phyloP scores from a whole-genome alignment of 2,888 invertebrate genomes.

The Idaea dimidiata region DNA sequence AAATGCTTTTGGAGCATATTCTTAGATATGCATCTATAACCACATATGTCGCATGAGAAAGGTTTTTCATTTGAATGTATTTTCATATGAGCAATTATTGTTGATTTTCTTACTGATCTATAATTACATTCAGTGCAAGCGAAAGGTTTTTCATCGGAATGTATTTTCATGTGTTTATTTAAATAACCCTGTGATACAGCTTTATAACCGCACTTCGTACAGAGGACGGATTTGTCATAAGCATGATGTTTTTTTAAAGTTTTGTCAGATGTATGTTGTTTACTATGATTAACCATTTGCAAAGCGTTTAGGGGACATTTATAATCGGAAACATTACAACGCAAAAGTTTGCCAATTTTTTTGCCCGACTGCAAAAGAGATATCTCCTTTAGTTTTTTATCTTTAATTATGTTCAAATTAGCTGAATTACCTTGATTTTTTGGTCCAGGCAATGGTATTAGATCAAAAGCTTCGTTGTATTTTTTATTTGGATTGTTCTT shows the following conservation, averaged over 20 bases:
- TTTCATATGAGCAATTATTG: too few relatives aligned
- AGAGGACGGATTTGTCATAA: too few relatives aligned
- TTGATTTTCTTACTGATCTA: neutral
- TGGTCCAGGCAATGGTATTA: neutral
- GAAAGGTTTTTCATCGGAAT: neutral
- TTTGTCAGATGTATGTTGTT: too few relatives aligned
- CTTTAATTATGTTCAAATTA: neutral
- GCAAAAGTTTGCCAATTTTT: neutral
- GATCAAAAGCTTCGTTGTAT: too few relatives aligned
- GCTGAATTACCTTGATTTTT: neutral
- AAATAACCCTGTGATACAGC: too few relatives aligned
- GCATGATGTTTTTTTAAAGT: too few relatives aligned
- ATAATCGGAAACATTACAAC: neutral
- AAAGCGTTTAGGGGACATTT: neutral
- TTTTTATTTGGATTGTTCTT: too few relatives aligned
- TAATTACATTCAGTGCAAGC: neutral
- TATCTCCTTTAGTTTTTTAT: neutral
- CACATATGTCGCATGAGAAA: neutral
- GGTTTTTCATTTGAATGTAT: too few relatives aligned
- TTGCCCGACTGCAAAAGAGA: neutral
- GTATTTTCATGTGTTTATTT: neutral
- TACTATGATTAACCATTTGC: neutral
- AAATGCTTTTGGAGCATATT: neutral
- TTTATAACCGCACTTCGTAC: too few relatives aligned
- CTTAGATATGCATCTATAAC: neutral